These are phyloP conservation scores for Strongylocentrotus purpuratus DNA, from an alignment of 35 echinoderm and acorn worm species.

Conservation along the genomic window DNA sequence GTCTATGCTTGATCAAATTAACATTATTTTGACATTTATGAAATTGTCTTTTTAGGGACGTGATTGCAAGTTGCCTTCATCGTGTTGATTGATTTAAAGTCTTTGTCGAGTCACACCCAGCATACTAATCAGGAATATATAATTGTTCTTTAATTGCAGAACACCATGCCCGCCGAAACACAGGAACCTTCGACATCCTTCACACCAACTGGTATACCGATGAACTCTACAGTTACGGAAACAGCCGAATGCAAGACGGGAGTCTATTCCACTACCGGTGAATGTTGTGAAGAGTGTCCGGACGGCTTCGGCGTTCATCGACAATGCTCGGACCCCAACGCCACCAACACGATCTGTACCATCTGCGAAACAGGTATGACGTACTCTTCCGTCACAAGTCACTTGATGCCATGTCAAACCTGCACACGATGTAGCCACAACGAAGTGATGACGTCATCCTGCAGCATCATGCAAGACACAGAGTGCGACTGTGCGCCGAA, in stretches of 20 bases:
- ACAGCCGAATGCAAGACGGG: conserved; percentile 52
- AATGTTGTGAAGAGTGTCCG: conserved; percentile 79
- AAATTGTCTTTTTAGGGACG: too few relatives aligned
- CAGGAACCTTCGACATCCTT: not conserved
- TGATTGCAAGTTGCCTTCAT: not conserved
- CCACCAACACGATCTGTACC: conserved; percentile 75
- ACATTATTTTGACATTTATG: too few relatives aligned
- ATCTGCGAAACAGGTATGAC: conserved; percentile 65
- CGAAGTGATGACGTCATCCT: conserved; percentile 50
- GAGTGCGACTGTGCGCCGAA: conserved; percentile 70
- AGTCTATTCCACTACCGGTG: conserved; percentile 55
- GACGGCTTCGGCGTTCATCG: conserved; percentile 70
- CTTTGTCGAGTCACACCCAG: too few relatives aligned
- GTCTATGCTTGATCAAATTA: too few relatives aligned
- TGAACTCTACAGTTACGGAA: not conserved
- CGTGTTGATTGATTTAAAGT: not conserved
- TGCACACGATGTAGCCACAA: conserved; percentile 73
- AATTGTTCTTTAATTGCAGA: not conserved
- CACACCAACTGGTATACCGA: too few relatives aligned
- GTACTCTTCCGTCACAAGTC: conserved; percentile 68
- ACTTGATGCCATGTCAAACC: conserved; percentile 48
- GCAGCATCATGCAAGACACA: conserved; percentile 79
- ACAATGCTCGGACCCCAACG: conserved; percentile 45
- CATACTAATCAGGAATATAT: not conserved
- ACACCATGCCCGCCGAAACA: not conserved